A percentile compares a stretch with the other conserved stretches of the same genome.
Evolutionary conservation across 2,797 vertebrate genomes (phyloP).

Genomic region (Tangara arthus): DNA sequence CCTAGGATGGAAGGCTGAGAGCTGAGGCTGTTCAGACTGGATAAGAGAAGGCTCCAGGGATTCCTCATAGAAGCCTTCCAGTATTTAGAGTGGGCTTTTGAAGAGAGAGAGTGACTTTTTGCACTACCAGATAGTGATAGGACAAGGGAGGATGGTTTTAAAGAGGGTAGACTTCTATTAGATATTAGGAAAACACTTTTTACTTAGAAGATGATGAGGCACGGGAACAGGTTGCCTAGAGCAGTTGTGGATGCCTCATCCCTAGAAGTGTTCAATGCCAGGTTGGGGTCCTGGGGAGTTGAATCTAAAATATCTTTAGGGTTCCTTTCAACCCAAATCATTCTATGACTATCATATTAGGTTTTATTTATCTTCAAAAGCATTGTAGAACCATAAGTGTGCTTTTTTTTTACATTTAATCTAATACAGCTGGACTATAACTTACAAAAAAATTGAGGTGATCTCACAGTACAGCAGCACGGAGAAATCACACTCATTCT

Average conservation of each 20-base stretch:
- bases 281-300: fast-evolving
- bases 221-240: not conserved
- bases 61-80: not conserved
- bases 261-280: not conserved
- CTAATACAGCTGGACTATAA: not conserved
- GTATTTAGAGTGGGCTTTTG: not conserved
- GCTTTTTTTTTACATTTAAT: not conserved
- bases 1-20: not conserved
- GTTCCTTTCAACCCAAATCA: not conserved
- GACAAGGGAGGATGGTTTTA: fast-evolving
- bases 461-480: not conserved
- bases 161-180: not conserved
- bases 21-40: not conserved
- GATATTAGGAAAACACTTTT: not conserved
- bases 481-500: not conserved
- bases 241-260: not conserved
- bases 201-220: not conserved
- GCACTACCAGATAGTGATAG: not conserved
- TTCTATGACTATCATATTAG: not conserved
- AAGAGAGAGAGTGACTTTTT: not conserved
- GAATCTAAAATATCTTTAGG: not conserved
- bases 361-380: not conserved
- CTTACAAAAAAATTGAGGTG: not conserved
- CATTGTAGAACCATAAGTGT: fast-evolving
- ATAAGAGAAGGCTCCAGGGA: not conserved